A percentile compares a stretch with the other conserved stretches of the same genome.
Evolutionary conservation across 2,888 invertebrate species (phyloP).

Genomic region (Drosophila prolongata): DNA sequence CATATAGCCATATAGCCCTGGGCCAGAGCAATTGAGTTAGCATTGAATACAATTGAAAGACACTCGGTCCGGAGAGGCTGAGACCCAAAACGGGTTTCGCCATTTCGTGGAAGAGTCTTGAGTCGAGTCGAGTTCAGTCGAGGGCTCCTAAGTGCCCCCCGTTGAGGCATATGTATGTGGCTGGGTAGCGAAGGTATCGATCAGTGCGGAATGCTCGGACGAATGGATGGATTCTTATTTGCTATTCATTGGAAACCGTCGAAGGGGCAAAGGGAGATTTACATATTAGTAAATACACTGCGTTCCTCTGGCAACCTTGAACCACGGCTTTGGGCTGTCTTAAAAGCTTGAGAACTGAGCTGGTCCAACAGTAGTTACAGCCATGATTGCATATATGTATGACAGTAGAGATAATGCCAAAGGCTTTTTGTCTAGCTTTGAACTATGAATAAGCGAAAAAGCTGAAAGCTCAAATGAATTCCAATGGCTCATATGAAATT

Average conservation of each 20-base stretch:
- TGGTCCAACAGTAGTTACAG: slow-evolving; percentile 17
- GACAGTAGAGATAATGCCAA: background rate
- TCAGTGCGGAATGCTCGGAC: slow-evolving; percentile 15
- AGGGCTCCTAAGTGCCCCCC: slow-evolving; percentile 49
- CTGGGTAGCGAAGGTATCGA: slow-evolving; percentile 23
- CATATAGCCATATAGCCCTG: slow-evolving; percentile 47
- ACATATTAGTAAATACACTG: slow-evolving; percentile 6
- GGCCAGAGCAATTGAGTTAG: slow-evolving; percentile 74
- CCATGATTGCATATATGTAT: slow-evolving; percentile 14
- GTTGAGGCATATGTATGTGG: slow-evolving; percentile 35
- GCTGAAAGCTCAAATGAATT: background rate
- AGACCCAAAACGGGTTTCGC: slow-evolving; percentile 71
- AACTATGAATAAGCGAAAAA: background rate
- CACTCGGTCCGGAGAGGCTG: slow-evolving; percentile 60
- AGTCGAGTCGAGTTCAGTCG: slow-evolving; percentile 22
- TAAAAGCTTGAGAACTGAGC: slow-evolving; percentile 20
- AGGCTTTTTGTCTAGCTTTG: background rate
- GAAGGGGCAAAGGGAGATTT: slow-evolving; percentile 15
- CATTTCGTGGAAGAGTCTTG: slow-evolving; percentile 66
- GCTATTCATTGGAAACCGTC: slow-evolving; percentile 40
- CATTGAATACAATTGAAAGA: slow-evolving; percentile 78
- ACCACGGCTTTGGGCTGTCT: slow-evolving; percentile 3
- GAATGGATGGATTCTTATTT: slow-evolving; percentile 29
- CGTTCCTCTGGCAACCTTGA: slow-evolving; percentile 28
- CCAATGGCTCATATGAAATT: background rate